These are phyloP conservation scores for Amphipyra tragopoginis DNA, from an alignment of 2,888 invertebrate genomes.

Conservation along the genomic window DNA sequence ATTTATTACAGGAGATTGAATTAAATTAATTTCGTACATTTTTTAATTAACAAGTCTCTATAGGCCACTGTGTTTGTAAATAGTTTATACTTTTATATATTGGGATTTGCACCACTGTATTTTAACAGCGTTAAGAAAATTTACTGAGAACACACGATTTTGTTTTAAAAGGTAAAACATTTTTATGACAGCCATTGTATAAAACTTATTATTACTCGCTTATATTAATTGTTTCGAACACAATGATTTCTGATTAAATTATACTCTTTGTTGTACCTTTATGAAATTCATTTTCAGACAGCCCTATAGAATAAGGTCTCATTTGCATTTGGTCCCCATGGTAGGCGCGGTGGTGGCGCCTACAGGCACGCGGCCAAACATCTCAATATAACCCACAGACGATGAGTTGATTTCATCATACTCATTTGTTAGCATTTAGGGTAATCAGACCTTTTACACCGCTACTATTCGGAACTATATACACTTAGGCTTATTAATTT, in stretches of 20 bases:
- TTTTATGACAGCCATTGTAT: conserved; percentile 5
- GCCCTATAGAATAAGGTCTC: neutral
- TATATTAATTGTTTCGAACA: neutral
- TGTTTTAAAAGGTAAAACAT: neutral
- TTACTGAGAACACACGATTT: neutral
- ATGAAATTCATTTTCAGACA: neutral
- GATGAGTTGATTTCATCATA: no score
- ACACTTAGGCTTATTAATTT: no score
- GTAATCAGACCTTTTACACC: no score
- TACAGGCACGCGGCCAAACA: no score
- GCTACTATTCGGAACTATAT: no score
- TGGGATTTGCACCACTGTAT: neutral
- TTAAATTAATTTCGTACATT: conserved; percentile 20
- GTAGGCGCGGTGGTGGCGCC: no score
- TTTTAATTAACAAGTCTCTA: conserved; percentile 13
- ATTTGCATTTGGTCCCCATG: neutral
- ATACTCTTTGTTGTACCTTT: no score
- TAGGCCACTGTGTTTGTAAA: conserved; percentile 1
- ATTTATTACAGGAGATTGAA: neutral
- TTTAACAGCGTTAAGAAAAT: neutral
- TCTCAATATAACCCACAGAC: no score
- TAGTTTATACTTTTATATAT: neutral
- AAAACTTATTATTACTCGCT: neutral
- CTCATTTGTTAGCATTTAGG: no score
- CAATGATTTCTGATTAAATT: no score